Conservation (phyloP, 2,797 vertebrate genomes). For the Heterohyrax brucei region DNA sequence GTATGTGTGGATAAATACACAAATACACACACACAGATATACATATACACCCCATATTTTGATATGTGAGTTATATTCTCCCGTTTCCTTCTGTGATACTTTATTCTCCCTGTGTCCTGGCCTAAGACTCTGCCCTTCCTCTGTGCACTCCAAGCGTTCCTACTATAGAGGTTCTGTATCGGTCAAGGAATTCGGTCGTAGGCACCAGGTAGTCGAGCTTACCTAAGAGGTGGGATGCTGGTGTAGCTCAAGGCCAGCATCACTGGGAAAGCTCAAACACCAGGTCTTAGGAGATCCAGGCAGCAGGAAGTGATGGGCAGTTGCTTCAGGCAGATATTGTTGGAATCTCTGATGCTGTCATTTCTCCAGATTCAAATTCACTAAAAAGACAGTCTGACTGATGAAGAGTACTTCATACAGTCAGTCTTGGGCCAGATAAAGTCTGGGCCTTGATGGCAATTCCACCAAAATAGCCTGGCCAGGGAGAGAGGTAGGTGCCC, state of each 20-base stretch:
- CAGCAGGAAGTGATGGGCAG: neutral
- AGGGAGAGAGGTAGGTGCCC: neutral
- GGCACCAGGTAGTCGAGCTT: neutral
- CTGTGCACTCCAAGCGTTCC: neutral
- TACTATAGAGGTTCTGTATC: fast-evolving
- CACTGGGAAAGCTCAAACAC: neutral
- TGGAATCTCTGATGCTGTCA: neutral
- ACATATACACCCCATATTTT: neutral
- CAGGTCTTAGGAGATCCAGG: neutral
- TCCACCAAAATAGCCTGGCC: neutral
- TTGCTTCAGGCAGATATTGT: neutral
- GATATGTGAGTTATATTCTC: neutral
- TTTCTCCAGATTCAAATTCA: neutral
- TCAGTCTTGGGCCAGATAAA: neutral
- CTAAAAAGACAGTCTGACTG: neutral
- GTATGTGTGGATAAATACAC: no score
- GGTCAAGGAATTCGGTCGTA: neutral
- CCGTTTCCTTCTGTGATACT: neutral
- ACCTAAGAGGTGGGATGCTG: fast-evolving
- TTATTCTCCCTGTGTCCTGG: neutral
- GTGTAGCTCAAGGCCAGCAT: neutral
- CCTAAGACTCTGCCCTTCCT: neutral
- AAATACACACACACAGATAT: no score
- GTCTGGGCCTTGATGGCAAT: neutral
- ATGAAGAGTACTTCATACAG: neutral